Base-by-base conservation (phyloP, 2,113 vertebrate species). In the Pygoscelis adeliae region DNA sequence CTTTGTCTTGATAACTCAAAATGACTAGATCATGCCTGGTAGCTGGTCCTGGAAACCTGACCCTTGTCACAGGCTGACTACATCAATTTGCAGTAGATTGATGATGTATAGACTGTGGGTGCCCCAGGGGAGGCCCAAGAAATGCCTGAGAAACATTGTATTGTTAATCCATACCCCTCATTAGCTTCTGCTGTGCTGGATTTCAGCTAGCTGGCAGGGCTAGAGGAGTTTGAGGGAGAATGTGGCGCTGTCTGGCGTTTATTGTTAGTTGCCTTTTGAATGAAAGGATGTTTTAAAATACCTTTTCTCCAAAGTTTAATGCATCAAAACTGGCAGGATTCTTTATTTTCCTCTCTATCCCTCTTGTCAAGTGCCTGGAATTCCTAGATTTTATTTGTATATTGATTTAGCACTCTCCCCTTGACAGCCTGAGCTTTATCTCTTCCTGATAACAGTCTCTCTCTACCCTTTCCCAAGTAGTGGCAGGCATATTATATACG, bases 1-100 rank as follows among this genome's bases (percentile, higher is more conserved):
- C 53, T 95, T 96, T 96, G 86, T 91, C 84, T 76, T 93, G 96
- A 10, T 96, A 97, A 97, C 90, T 96, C 83, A 87, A 52, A 95
- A 97, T 83, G 89, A 97, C 94, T 97, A 93, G 94, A 96, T 98
- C 94, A 94, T 97, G 96, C 92, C 90, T 97, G 66, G 84, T 96
- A 95, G 95, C 93, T 96, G 76, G 55, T 94, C 71, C 65, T 96
- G 62, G 96, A 97, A 96, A 96, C 81, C 90, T 95, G 95, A 96
- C 94, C 96, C 87, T 96, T 93, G 88, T 96, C 94, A 96, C 82
- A 96, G 93, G 65, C 92, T 94, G 94, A 96, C 95, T 93, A 89
- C 71, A 96, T 94, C 94, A 96, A 96, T 93, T 91, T 96, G 92
- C 82, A 87, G 89, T 85, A 96, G 95, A 94, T 87, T 95, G 93